Conservation (phyloP, 2,797 vertebrate genomes). For the Cygnus olor region DNA sequence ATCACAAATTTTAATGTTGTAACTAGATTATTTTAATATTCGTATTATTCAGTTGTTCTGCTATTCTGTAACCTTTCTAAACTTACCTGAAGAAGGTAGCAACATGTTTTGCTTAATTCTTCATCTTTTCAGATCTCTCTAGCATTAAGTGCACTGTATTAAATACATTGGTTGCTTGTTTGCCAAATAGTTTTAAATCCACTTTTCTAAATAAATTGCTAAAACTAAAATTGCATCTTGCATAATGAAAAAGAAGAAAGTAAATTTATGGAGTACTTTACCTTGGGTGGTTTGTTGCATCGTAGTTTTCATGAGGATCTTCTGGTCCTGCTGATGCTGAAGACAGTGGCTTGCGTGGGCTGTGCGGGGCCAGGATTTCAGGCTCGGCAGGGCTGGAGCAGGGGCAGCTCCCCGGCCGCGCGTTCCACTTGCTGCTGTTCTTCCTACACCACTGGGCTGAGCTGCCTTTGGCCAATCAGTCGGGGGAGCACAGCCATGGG, state of each 20-base stretch:
- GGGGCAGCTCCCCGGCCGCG: neutral
- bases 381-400: neutral
- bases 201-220: neutral
- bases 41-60: neutral
- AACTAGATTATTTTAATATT: neutral
- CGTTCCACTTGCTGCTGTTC: neutral
- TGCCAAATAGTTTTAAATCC: neutral
- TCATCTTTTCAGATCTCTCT: neutral
- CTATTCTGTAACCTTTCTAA: neutral
- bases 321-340: neutral
- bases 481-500: neutral
- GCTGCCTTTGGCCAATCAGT: neutral
- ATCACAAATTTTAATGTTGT: neutral
- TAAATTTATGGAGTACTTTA: neutral
- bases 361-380: neutral
- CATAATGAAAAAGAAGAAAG: neutral
- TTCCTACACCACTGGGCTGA: neutral
- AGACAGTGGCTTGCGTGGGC: neutral
- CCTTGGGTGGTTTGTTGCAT: neutral
- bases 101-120: neutral
- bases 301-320: neutral
- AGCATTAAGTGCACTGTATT: neutral
- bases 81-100: neutral
- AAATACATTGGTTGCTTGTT: neutral
- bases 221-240: neutral